These are phyloP conservation scores for Drosophila sucinea DNA, from an alignment of 1,140 invertebrate species.

Conservation along the genomic window DNA sequence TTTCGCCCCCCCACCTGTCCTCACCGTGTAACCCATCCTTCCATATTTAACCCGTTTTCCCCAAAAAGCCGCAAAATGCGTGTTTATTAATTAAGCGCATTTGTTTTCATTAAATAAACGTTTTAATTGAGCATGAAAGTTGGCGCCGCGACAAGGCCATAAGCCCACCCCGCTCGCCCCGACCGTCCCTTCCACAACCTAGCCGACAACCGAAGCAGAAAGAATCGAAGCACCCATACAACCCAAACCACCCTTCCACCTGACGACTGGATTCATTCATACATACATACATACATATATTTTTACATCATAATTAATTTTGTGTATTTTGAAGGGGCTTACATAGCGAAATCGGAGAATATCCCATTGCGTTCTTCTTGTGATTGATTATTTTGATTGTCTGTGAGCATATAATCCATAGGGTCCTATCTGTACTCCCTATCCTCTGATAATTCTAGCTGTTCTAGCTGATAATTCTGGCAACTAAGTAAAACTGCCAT, in stretches of 20 bases:
- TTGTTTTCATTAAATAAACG: conserved; percentile 83
- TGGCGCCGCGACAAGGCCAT: conserved; percentile 70
- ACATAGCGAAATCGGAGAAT: conserved; percentile 50
- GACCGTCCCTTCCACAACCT: conserved; percentile 29
- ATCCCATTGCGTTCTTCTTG: conserved; percentile 30
- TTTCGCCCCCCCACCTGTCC: not conserved
- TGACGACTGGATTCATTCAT: conserved; percentile 19
- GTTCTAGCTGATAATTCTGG: too few relatives aligned
- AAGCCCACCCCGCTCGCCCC: conserved; percentile 31
- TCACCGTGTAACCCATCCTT: not conserved
- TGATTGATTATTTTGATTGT: conserved; percentile 58
- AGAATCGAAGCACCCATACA: conserved; percentile 19
- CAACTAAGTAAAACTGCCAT: too few relatives aligned
- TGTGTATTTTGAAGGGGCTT: conserved; percentile 76
- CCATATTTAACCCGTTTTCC: conserved; percentile 16
- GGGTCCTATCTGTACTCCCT: not conserved
- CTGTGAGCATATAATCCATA: not conserved
- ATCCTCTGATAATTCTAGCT: not conserved
- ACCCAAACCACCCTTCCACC: conserved; percentile 1
- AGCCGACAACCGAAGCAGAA: not conserved
- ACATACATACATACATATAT: conserved; percentile 25
- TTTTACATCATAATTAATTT: conserved; percentile 76
- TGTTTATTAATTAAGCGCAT: conserved; percentile 83
- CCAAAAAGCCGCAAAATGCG: conserved; percentile 78
- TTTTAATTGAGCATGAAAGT: conserved; percentile 83